A percentile compares a stretch with the other conserved stretches of the same genome.
Evolutionary conservation across 2,113 vertebrate genomes (phyloP).

Genomic region (Mormyrus iriodes): DNA sequence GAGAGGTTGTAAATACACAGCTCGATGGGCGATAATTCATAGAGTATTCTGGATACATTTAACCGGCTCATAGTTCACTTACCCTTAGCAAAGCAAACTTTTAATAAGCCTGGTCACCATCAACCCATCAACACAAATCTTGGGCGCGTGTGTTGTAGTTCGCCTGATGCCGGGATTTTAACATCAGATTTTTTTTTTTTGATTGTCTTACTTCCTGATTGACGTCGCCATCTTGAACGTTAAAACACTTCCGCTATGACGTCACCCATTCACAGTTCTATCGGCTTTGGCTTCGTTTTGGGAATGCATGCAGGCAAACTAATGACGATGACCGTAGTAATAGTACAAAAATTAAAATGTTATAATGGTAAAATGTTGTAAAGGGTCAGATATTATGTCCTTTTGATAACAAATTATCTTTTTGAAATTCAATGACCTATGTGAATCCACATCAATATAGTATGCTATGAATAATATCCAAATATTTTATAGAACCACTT

Average conservation of each 20-base stretch:
- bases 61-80: neutral
- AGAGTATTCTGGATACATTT: neutral
- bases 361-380: neutral
- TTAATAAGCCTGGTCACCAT: slow-evolving; percentile 2
- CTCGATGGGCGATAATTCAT: neutral
- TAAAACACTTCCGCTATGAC: slow-evolving; percentile 17
- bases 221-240: slow-evolving; percentile 21
- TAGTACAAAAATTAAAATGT: neutral
- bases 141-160: neutral
- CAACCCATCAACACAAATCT: neutral
- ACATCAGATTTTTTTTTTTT: neutral
- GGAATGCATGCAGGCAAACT: neutral
- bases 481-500: neutral
- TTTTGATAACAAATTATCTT: neutral
- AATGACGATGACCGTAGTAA: neutral
- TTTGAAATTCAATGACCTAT: neutral
- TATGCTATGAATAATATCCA: neutral
- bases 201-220: slow-evolving; percentile 26
- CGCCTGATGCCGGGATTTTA: slow-evolving; percentile 5
- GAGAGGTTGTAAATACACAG: neutral
- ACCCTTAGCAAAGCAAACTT: neutral
- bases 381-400: neutral
- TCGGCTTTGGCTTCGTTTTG: neutral
- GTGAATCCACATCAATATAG: neutral
- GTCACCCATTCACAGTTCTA: neutral